A percentile compares a stretch with the other conserved stretches of the same genome.
Evolutionary conservation across 2,888 invertebrate species (phyloP).

Genomic region (Standfussiana lucernea): DNA sequence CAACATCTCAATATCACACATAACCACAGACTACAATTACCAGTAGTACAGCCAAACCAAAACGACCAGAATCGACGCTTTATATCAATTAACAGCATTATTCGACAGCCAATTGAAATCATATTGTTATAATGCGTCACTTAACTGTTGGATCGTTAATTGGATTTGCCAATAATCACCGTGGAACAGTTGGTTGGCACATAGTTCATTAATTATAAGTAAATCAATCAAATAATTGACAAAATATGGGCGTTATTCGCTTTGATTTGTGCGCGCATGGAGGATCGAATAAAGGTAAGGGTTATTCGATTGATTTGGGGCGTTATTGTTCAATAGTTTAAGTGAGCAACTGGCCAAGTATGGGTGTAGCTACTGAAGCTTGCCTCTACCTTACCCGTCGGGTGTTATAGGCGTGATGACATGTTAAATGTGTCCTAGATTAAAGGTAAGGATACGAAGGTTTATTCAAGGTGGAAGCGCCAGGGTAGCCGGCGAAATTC

Average conservation of each 20-base stretch:
- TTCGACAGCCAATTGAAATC: constrained; percentile 61
- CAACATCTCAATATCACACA: neutral
- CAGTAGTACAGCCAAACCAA: constrained; percentile 2
- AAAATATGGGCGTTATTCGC: constrained; percentile 23
- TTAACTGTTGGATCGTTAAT: constrained; percentile 65
- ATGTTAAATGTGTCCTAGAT: neutral
- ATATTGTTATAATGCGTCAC: constrained; percentile 63
- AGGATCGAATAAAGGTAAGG: constrained; percentile 9
- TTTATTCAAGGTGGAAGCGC: too few species aligned
- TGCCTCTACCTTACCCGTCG: neutral
- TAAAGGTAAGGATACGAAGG: neutral
- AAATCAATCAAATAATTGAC: constrained; percentile 46
- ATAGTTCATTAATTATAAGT: constrained; percentile 53
- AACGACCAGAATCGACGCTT: constrained; percentile 20
- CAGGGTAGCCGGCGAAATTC: too few species aligned
- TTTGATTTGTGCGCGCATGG: constrained; percentile 11
- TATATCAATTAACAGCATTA: constrained; percentile 51
- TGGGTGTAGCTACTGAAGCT: neutral
- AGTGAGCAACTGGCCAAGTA: neutral
- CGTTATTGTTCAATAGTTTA: neutral
- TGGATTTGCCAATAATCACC: constrained; percentile 71
- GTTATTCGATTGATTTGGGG: constrained; percentile 8
- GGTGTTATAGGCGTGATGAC: neutral
- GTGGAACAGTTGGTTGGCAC: constrained; percentile 37
- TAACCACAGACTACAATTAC: neutral